Percentiles rank a stretch among this genome's conserved stretches.
Conservation (phyloP, 1,140 invertebrate genomes). For the Lithobius niger region DNA sequence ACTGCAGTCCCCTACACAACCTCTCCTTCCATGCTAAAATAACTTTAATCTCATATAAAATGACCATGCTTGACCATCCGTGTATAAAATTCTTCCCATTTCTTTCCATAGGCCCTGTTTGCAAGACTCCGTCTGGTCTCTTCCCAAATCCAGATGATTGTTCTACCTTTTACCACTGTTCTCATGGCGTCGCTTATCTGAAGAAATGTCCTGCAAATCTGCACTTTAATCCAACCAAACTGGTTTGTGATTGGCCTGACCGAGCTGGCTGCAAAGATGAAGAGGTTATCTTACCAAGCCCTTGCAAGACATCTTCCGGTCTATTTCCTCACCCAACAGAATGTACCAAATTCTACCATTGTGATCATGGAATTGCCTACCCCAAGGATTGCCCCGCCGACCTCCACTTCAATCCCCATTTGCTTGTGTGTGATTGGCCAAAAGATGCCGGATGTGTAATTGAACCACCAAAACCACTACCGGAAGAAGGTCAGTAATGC, state of each 20-base stretch:
- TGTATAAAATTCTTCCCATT: no score
- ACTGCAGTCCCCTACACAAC: no score
- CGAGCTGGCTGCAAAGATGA: constrained; percentile 15
- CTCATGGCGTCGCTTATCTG: constrained; percentile 16
- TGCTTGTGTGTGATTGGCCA: constrained; percentile 17
- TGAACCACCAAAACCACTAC: no score
- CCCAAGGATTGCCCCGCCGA: constrained; percentile 16
- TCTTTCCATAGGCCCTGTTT: no score
- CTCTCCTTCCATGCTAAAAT: no score
- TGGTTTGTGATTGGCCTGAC: constrained; percentile 18
- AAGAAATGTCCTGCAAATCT: constrained; percentile 17
- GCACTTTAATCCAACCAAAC: constrained; percentile 17
- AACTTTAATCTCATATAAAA: no score
- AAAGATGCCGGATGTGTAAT: constrained; percentile 14
- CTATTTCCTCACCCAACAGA: constrained; percentile 12
- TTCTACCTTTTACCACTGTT: constrained; percentile 20
- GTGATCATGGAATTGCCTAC: constrained; percentile 17
- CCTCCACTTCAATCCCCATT: constrained; percentile 18
- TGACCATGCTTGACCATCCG: no score
- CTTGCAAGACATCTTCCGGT: no score
- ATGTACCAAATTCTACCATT: constrained; percentile 21
- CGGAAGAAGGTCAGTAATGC: no score
- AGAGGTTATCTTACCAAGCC: no score
- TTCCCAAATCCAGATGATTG: constrained; percentile 17
- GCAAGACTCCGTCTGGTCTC: no score